Percentiles rank a stretch among this genome's conserved stretches.
Conservation (phyloP, 2,113 vertebrate species). For the Aegotheles bennettii region DNA sequence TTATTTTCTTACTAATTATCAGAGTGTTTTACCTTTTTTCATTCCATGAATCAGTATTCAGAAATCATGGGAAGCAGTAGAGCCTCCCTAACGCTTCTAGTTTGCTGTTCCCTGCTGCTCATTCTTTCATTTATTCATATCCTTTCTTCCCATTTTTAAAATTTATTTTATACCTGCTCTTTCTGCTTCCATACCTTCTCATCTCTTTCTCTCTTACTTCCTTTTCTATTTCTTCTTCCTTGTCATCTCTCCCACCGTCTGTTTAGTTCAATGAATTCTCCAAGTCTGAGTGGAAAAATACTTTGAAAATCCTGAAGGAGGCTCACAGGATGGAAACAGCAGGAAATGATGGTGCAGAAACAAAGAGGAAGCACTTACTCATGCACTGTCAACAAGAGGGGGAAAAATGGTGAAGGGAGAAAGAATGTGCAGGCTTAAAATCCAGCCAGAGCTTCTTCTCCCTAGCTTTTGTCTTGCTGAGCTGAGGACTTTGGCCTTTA, state of each 20-base stretch:
- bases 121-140: not conserved
- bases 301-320: not conserved
- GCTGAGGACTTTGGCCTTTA: not conserved
- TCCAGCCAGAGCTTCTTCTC: not conserved
- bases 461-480: not conserved
- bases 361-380: conserved; percentile 5
- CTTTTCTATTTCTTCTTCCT: not conserved
- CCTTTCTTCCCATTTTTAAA: not conserved
- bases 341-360: conserved; percentile 34
- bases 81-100: not conserved
- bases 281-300: not conserved
- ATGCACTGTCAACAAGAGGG: not conserved
- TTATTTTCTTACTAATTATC: not conserved
- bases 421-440: not conserved
- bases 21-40: not conserved
- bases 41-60: not conserved
- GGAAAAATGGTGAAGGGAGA: not conserved
- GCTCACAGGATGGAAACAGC: not conserved
- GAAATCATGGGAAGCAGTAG: not conserved
- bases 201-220: not conserved
- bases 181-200: not conserved
- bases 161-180: not conserved
- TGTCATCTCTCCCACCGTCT: not conserved
- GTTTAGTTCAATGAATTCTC: not conserved
- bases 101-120: not conserved